These are phyloP conservation scores for Drosophila arizonae DNA, from an alignment of 1,140 invertebrate genomes.

Conservation along the genomic window DNA sequence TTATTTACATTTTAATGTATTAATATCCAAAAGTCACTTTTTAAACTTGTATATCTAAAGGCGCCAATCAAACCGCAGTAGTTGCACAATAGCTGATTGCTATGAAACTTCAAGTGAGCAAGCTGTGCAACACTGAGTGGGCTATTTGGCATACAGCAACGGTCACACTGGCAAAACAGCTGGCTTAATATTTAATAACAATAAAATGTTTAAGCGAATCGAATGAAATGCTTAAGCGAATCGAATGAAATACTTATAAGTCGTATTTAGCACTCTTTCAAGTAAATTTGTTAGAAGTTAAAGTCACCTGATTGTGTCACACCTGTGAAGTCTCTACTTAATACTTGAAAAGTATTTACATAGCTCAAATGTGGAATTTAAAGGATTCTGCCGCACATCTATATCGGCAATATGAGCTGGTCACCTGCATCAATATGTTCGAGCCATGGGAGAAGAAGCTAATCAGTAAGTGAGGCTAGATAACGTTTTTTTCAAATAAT, in stretches of 20 bases:
- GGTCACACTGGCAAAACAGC: constrained; percentile 34
- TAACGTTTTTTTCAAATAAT: background rate
- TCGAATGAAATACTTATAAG: background rate
- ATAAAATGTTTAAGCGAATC: constrained; percentile 8
- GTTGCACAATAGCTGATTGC: constrained; percentile 3
- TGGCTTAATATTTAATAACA: constrained; percentile 21
- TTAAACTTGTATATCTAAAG: background rate
- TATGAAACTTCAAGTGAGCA: background rate
- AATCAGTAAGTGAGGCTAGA: constrained; percentile 65
- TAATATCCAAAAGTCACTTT: background rate
- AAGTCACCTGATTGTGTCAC: background rate
- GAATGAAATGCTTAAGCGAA: background rate
- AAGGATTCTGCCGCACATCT: constrained; percentile 61
- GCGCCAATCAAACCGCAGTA: background rate
- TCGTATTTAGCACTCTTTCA: too few species aligned
- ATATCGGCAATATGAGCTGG: constrained; percentile 74
- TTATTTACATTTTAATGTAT: too few species aligned
- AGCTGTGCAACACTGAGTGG: constrained; percentile 9
- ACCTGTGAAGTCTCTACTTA: background rate
- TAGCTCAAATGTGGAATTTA: constrained; percentile 60
- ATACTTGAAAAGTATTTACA: background rate
- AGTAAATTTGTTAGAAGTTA: background rate
- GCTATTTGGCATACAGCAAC: background rate
- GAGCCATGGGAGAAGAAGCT: constrained; percentile 80
- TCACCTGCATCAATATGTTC: constrained; percentile 79